Evolutionary conservation across 1,140 invertebrate genomes (phyloP), one percentile per base, ranked within the genome.

Genomic region (Goniozus legneri): DNA sequence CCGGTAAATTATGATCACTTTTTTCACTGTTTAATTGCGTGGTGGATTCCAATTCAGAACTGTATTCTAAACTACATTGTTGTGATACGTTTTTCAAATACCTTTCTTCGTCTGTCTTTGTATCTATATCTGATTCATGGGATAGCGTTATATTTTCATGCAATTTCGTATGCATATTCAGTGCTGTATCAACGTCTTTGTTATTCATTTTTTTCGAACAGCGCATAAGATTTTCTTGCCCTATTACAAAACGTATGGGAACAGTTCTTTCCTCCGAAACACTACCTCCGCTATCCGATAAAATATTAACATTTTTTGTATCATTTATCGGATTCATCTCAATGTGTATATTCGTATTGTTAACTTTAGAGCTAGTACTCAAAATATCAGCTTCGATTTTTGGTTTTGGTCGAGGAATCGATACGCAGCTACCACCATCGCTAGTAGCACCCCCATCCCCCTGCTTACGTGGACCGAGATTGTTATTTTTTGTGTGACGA

Each of bases 281-380:
- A 37, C 78, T 79, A 1, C 68, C 75, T 43, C 75, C 77, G 30
- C 82, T 80, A 19, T 82, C 80, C 8, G 82, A 83, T 7, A 85
- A 62, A 35, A 84, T 79, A 57, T 84, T 85, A 1, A 81, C 79
- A 54, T 85, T 85, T 3, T 81, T 82, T 0, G 74, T 66, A 8
- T 78, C 80, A 38, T 75, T 81, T 24, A 79, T 74, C 1, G 70
- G 67, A 36, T 79, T 75, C 51, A 79, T 66, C 56, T 87, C 84
- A 0, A 87, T 80, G 54, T 87, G 85, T 44, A 88, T 80, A 70
- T 88, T 90, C 1, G 84, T 88, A 54, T 88, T 89, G 54, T 88
- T 89, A 0, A 89, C 82, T 71, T 89, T 89, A 3, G 82, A 81
- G 34, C 81, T 81, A 2, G 79, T 81, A 15, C 80, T 82, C 39